Percentiles rank a stretch among this genome's conserved stretches.
Conservation (phyloP, 2,888 invertebrate species). For the Lepetodrilus schrolli region DNA sequence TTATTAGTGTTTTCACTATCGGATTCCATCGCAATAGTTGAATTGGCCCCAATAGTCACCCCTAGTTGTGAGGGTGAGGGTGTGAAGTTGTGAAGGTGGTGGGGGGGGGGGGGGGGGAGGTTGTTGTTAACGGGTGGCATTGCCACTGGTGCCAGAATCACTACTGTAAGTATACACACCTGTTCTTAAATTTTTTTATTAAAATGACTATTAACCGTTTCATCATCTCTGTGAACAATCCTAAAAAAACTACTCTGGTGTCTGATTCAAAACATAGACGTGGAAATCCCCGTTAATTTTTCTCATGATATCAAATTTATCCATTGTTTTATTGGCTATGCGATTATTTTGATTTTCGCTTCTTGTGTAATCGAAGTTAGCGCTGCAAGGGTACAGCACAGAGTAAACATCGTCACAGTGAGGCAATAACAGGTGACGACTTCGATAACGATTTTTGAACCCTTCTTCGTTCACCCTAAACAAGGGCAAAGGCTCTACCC, state of each 20-base stretch:
- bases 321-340: constrained; percentile 54
- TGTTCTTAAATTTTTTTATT: too few species aligned
- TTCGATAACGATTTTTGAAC: constrained; percentile 65
- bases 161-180: too few species aligned
- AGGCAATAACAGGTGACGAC: constrained; percentile 52
- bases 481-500: constrained; percentile 41
- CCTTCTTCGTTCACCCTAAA: constrained; percentile 69
- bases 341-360: constrained; percentile 59
- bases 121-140: too few species aligned
- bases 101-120: too few species aligned
- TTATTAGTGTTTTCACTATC: too few species aligned
- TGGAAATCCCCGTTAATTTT: constrained; percentile 63
- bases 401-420: constrained; percentile 65
- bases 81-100: too few species aligned
- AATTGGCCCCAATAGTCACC: too few species aligned
- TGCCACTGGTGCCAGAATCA: too few species aligned
- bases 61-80: too few species aligned
- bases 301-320: constrained; percentile 55
- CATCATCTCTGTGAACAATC: too few species aligned
- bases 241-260: constrained; percentile 32
- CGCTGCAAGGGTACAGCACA: constrained; percentile 64
- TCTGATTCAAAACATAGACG: constrained; percentile 45
- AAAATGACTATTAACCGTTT: too few species aligned
- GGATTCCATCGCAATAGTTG: too few species aligned
- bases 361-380: constrained; percentile 63